A percentile compares a stretch with the other conserved stretches of the same genome.
Conservation (phyloP, 1,140 invertebrate genomes). For the Drosophila lacertosa region DNA sequence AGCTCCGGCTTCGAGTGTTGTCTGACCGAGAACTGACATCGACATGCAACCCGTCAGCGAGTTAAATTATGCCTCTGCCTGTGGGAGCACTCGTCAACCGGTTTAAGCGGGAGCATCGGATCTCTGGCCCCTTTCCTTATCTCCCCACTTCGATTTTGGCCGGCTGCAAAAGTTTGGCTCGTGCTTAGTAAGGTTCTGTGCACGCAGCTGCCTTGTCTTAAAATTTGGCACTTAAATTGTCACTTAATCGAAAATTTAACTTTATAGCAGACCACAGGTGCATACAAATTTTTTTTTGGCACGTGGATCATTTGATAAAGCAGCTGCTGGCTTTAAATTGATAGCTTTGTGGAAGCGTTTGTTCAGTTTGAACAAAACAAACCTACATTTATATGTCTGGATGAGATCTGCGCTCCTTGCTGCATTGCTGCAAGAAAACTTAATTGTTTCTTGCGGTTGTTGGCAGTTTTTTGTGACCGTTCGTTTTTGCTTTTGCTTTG, state of each 20-base stretch:
- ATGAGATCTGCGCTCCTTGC: background rate
- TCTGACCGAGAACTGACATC: slow-evolving; percentile 36
- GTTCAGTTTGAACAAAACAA: slow-evolving; percentile 3
- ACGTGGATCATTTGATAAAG: slow-evolving; percentile 37
- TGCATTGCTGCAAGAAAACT: slow-evolving; percentile 23
- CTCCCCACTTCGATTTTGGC: slow-evolving; percentile 23
- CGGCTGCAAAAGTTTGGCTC: slow-evolving; percentile 66
- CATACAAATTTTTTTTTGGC: slow-evolving; percentile 16
- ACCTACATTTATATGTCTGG: slow-evolving; percentile 2
- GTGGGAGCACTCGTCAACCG: slow-evolving; percentile 41
- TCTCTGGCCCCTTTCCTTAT: slow-evolving; percentile 6
- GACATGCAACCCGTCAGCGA: slow-evolving; percentile 23
- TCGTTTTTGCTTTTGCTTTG: slow-evolving; percentile 20
- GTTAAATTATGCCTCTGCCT: slow-evolving; percentile 38
- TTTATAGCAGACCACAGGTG: slow-evolving; percentile 44
- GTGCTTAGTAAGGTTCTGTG: slow-evolving; percentile 45
- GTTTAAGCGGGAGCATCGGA: slow-evolving; percentile 12
- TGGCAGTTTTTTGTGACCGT: slow-evolving; percentile 37
- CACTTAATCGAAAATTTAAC: slow-evolving; percentile 66
- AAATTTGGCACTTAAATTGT: slow-evolving; percentile 76
- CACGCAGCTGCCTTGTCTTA: slow-evolving; percentile 60
- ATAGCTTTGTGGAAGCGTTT: slow-evolving; percentile 3
- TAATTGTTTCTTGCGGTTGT: slow-evolving; percentile 67
- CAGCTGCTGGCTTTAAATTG: slow-evolving; percentile 32
- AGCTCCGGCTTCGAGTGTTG: slow-evolving; percentile 12